Base-by-base conservation (phyloP, 2,113 vertebrate genomes). In the Pseudorasbora parva region DNA sequence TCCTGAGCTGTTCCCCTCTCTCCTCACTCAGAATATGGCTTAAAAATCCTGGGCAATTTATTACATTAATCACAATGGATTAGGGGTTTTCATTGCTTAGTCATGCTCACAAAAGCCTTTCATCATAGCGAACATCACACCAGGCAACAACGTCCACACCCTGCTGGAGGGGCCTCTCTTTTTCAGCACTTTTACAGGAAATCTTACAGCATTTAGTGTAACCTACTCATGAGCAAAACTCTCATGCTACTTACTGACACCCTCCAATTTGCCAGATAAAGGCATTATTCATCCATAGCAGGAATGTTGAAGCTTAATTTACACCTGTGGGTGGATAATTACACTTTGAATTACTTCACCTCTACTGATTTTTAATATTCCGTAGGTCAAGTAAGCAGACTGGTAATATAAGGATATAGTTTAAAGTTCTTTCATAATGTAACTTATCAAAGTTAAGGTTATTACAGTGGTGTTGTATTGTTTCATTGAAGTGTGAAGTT, bases 51-150 rank as follows among this genome's bases (percentile, higher is more conserved):
- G 68, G 86, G 87, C 93, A 94, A 94, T 94, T 94, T 93, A 90
- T 92, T 92, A 89, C 89, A 94, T 95, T 93, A 94, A 94, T 95
- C 94, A 93, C 90, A 90, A 87, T 87, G 93, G 93, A 94, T 94
- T 94, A 94, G 82, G 47, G 69, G 82, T 72, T 91, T 92, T 93
- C 89, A 93, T 89, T 93, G 92, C 93, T 92, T 92, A 93, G 89
- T 95, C 93, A 94, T 81, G 91, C 93, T 93, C 89, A 88, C 87
- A 92, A 87, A 92, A 85, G 49, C 84, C 86, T 84, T 80, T 91
- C 91, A 93, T 94, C 91, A 93, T 92, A 93, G 92, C 84, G 21
- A 84, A 82, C 71, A 83, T 86, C 83, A 88, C 86, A 86, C 88
- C 89, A 90, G 89, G 87, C 86, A 77, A 87, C 88, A 82, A 88